phyloP scores from a whole-genome alignment of 2,113 vertebrate genomes.

The Alethe diademata region DNA sequence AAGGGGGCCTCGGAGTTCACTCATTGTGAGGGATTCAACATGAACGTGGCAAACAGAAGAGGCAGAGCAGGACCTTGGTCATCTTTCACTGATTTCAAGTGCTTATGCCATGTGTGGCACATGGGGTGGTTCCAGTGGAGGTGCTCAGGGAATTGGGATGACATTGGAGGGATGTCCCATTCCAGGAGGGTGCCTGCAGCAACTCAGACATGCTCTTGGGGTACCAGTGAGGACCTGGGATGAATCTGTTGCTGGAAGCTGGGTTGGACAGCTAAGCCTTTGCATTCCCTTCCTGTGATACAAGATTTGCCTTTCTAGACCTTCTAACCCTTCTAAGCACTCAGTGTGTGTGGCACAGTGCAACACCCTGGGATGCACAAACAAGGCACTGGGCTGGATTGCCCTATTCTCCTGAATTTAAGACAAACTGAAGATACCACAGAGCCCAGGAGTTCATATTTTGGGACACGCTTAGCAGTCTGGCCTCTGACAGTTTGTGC shows the following conservation, averaged over 20 bases:
- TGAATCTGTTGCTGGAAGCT: background rate
- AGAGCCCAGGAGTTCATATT: background rate
- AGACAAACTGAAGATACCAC: background rate
- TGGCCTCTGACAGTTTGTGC: background rate
- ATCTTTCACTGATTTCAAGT: background rate
- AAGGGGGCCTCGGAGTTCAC: background rate
- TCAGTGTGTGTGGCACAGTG: background rate
- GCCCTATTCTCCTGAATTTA: background rate
- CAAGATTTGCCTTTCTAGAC: background rate
- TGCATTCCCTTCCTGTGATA: background rate
- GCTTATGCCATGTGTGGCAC: background rate
- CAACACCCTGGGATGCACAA: background rate
- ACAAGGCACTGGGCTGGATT: background rate
- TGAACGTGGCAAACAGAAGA: background rate
- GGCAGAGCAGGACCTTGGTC: background rate
- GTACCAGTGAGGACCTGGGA: background rate
- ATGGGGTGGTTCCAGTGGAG: background rate
- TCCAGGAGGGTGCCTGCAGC: background rate
- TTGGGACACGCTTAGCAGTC: background rate
- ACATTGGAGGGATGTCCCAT: background rate
- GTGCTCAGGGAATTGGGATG: background rate
- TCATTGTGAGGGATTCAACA: background rate
- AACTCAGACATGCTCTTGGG: background rate
- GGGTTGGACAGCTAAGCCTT: background rate
- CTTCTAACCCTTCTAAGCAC: background rate